A percentile compares a stretch with the other conserved stretches of the same genome.
Evolutionary conservation across 2,113 vertebrate species (phyloP).

Genomic region (Eulemur rufifrons): DNA sequence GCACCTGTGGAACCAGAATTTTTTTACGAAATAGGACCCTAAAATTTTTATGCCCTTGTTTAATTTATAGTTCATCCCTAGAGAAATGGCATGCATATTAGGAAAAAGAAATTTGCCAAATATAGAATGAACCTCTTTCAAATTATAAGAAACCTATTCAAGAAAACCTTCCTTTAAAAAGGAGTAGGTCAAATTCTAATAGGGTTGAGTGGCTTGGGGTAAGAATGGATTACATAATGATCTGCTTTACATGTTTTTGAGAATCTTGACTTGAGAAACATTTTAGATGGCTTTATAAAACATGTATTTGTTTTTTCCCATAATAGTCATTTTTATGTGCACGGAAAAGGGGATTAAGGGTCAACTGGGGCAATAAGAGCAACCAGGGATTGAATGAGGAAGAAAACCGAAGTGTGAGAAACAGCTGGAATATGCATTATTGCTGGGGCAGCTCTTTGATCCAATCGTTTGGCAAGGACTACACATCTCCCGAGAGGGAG

Average conservation of each 20-base stretch:
- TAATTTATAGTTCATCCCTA: constrained; percentile 20
- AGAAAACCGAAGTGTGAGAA: constrained; percentile 6
- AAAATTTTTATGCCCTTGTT: constrained; percentile 13
- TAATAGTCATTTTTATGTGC: constrained; percentile 14
- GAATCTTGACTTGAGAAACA: not conserved
- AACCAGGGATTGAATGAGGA: not conserved
- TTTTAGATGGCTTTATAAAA: constrained; percentile 28
- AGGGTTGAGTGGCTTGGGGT: not conserved
- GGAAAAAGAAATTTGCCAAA: not conserved
- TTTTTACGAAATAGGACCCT: constrained; percentile 16
- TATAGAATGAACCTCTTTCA: not conserved
- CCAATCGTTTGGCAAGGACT: not conserved
- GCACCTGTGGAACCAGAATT: constrained; percentile 4
- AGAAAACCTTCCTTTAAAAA: not conserved
- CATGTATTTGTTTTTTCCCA: not conserved
- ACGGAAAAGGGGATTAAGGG: not conserved
- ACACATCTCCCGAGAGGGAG: not conserved
- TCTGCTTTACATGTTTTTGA: not conserved
- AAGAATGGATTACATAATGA: not conserved
- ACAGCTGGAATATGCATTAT: not conserved
- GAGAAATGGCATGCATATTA: not conserved
- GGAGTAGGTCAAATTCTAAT: not conserved
- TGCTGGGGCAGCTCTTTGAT: not conserved
- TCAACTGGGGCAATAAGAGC: not conserved
- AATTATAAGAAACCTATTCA: not conserved